A percentile compares a stretch with the other conserved stretches of the same genome.
phyloP scores from a whole-genome alignment of 2,888 invertebrate genomes.

The Therioaphis trifolii region DNA sequence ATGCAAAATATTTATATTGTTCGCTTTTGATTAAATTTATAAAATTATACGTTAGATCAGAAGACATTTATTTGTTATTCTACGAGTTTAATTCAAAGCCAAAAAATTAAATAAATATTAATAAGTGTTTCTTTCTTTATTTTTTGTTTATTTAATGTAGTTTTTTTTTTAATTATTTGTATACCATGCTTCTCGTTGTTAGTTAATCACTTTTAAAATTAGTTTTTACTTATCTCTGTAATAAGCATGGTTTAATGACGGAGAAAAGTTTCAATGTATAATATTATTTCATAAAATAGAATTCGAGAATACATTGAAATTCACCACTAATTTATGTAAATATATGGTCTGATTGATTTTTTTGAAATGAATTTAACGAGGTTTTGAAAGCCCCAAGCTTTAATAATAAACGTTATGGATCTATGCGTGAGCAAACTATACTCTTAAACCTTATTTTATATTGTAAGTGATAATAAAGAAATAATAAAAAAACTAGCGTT shows the following conservation, averaged over 20 bases:
- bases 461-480: too few species aligned
- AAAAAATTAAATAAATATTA: too few species aligned
- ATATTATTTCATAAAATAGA: background rate
- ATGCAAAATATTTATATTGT: background rate
- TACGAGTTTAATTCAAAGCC: background rate
- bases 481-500: too few species aligned
- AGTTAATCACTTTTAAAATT: background rate
- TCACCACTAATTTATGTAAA: background rate
- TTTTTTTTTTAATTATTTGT: too few species aligned
- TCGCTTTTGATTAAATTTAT: background rate
- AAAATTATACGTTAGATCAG: too few species aligned
- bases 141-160: background rate
- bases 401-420: too few species aligned
- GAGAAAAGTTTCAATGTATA: background rate
- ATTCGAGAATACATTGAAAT: slow-evolving; percentile 2
- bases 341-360: too few species aligned
- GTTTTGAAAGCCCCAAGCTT: too few species aligned
- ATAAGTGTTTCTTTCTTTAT: background rate
- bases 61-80: background rate
- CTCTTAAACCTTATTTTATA: too few species aligned
- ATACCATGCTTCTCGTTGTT: background rate
- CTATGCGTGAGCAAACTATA: too few species aligned
- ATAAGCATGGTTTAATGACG: background rate
- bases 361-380: too few species aligned
- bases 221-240: background rate